phyloP scores from a whole-genome alignment of 2,888 invertebrate genomes.

The Drosophila parthenogenetica region DNA sequence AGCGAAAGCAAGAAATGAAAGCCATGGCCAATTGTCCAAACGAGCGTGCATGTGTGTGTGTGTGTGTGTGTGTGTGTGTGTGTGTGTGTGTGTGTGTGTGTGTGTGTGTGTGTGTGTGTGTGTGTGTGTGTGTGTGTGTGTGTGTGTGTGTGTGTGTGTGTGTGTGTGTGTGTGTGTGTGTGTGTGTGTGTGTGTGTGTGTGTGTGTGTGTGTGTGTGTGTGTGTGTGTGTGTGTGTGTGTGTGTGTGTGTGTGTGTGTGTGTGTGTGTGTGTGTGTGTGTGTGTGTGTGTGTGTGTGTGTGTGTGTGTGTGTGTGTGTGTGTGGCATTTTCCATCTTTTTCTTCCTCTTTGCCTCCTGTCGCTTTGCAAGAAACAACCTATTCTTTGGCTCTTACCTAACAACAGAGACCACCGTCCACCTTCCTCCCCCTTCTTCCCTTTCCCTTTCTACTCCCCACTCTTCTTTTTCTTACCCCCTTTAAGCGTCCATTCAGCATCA shows the following conservation, averaged over 20 bases:
- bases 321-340: constrained; percentile 55
- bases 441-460: not conserved
- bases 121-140: constrained; percentile 41
- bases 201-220: constrained; percentile 30
- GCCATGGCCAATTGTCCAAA: constrained; percentile 70
- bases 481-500: constrained; percentile 40
- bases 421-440: not conserved
- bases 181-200: constrained; percentile 33
- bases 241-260: constrained; percentile 37
- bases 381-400: constrained; percentile 54
- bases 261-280: constrained; percentile 26
- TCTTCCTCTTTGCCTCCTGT: constrained; percentile 44
- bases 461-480: constrained; percentile 17
- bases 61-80: constrained; percentile 32
- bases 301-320: constrained; percentile 35
- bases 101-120: constrained; percentile 38
- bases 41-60: constrained; percentile 41
- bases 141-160: constrained; percentile 36
- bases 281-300: constrained; percentile 35
- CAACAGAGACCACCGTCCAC: constrained; percentile 24
- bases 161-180: constrained; percentile 27
- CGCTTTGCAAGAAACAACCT: constrained; percentile 51
- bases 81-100: constrained; percentile 30
- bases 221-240: constrained; percentile 33
- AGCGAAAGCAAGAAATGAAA: constrained; percentile 30